Conservation (phyloP, 2,113 vertebrate genomes). For the Pachyramphus minor region DNA sequence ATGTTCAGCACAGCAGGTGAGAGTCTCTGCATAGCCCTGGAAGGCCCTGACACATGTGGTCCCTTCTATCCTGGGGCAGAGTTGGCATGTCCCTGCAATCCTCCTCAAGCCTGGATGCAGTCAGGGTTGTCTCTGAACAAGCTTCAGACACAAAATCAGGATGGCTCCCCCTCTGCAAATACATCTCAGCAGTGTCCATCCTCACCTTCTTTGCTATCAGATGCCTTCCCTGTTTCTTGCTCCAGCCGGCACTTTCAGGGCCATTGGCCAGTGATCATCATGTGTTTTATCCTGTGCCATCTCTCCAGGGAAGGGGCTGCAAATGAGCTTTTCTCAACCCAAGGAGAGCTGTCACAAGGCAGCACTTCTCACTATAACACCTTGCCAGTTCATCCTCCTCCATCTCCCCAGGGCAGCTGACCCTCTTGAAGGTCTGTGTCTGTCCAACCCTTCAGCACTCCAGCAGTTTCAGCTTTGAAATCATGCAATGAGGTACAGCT, state of each 20-base stretch:
- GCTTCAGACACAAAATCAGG: background rate
- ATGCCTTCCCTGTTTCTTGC: background rate
- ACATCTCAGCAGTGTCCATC: background rate
- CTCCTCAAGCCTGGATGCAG: rapidly evolving
- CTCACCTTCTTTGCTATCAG: background rate
- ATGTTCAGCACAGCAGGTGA: background rate
- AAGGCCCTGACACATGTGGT: rapidly evolving
- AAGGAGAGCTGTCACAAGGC: background rate
- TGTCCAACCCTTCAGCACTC: background rate
- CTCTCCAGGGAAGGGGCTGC: background rate
- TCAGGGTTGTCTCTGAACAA: background rate
- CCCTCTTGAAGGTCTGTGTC: background rate
- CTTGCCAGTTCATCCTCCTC: background rate
- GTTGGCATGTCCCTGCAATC: background rate
- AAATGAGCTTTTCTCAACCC: background rate
- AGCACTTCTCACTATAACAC: rapidly evolving
- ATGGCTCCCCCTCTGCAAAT: background rate
- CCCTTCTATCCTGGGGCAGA: background rate
- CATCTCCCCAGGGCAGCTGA: background rate
- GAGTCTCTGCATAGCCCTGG: background rate
- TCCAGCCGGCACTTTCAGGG: rapidly evolving
- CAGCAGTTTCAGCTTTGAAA: background rate
- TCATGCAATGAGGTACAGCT: rapidly evolving
- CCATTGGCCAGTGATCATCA: rapidly evolving
- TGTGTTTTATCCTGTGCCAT: background rate